phyloP scores from a whole-genome alignment of 64 coral and sea anemone species.

The Montipora capricornis region DNA sequence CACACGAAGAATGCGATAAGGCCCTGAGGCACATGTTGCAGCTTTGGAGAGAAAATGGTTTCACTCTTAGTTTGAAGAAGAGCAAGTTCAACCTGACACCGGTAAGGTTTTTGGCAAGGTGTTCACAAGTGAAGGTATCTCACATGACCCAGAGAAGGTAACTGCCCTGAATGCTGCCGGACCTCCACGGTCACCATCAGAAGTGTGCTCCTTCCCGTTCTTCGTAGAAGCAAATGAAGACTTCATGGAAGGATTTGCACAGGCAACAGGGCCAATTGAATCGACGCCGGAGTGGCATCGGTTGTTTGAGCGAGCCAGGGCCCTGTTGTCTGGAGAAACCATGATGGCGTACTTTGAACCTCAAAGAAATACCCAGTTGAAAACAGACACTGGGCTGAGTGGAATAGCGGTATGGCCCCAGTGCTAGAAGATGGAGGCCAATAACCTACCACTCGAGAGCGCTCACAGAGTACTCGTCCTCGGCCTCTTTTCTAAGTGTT shows the following conservation, averaged over 20 bases:
- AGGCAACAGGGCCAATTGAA: slow-evolving; percentile 37
- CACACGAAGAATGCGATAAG: slow-evolving; percentile 11
- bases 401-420: too few species aligned
- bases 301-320: neutral
- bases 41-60: slow-evolving; percentile 30
- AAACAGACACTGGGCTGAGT: too few species aligned
- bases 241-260: slow-evolving; percentile 29
- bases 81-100: slow-evolving; percentile 33
- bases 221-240: slow-evolving; percentile 42
- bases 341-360: too few species aligned
- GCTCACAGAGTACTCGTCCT: neutral
- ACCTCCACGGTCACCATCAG: slow-evolving; percentile 2
- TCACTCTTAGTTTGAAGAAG: slow-evolving; percentile 54
- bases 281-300: slow-evolving; percentile 31
- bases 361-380: too few species aligned
- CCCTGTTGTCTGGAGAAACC: too few species aligned
- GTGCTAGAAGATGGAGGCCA: too few species aligned
- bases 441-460: too few species aligned
- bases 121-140: slow-evolving; percentile 46
- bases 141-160: slow-evolving; percentile 32
- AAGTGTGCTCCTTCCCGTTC: slow-evolving; percentile 34
- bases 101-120: slow-evolving; percentile 64
- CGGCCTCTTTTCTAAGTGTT: neutral
- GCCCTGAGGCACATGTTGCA: slow-evolving; percentile 31
- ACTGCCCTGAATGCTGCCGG: slow-evolving; percentile 51